Percentiles rank a stretch among this genome's conserved stretches.
Evolutionary conservation across 1,140 invertebrate species (phyloP).

Genomic region (Cylas formicarius): DNA sequence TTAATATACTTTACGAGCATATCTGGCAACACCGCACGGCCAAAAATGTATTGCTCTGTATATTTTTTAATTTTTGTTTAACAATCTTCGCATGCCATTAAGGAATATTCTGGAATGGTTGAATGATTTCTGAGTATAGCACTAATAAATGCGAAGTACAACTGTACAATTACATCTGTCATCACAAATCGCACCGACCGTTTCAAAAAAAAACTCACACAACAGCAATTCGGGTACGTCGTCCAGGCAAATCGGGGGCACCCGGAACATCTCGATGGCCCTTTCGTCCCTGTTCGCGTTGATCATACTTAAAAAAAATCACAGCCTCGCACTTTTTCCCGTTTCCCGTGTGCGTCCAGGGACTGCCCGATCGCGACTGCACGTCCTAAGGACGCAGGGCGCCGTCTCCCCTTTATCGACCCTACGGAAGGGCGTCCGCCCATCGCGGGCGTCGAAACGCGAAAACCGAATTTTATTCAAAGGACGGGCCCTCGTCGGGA

Average conservation of each 20-base stretch:
- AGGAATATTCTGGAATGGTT: neutral
- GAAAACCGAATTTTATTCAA: conserved; percentile 30
- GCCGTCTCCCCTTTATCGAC: conserved; percentile 44
- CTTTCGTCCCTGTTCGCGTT: conserved; percentile 44
- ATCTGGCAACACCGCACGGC: no score
- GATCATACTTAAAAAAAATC: conserved; percentile 36
- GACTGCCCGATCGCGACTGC: neutral
- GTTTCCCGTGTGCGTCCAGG: neutral
- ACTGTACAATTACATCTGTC: no score
- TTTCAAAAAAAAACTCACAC: conserved; percentile 49
- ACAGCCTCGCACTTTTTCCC: neutral
- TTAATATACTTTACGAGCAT: no score
- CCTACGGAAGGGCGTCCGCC: conserved; percentile 39
- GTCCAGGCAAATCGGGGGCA: conserved; percentile 62
- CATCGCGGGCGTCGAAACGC: conserved; percentile 28
- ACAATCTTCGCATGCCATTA: neutral
- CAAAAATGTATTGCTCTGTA: no score
- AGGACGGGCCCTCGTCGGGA: conserved; percentile 26
- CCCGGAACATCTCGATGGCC: conserved; percentile 49
- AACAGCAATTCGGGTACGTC: conserved; percentile 66
- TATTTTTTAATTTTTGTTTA: neutral
- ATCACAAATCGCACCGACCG: no score
- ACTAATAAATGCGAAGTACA: no score
- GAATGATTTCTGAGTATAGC: no score
- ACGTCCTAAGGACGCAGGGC: conserved; percentile 24